Base-by-base conservation (phyloP, 2,797 vertebrate species). In the Ctenochaetus hawaiiensis region DNA sequence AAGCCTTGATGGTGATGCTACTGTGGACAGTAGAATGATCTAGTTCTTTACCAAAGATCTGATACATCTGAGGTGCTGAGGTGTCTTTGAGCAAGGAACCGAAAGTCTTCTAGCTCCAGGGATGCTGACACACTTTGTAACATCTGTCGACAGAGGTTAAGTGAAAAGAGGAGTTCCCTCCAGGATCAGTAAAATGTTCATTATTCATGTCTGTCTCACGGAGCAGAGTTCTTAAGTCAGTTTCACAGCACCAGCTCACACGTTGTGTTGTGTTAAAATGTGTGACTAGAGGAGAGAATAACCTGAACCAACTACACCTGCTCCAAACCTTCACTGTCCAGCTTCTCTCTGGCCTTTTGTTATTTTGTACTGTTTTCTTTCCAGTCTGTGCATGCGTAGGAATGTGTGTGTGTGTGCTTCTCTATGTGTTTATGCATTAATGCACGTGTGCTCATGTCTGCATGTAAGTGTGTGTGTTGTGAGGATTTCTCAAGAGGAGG, bases 401-500 rank as follows among this genome's bases (percentile, higher is more conserved):
- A 66, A 68, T 63, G 34, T n/a, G n/a, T n/a, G n/a, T n/a, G 26
- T 30, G 26, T 30, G 26, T 30, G 26, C 26, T 30, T 30, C 26
- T 30, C 26, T 30, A 30, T 30, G 26, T 30, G 26, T 30, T 30
- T 30, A 30, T 30, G 26, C 17, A 17, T 53, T 53, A 20, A 60
- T 56, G 18, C 57, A 43, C 52, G 43, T 48, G 45, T 75, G 56
- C 41, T 57, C 34, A 58, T 73, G 49, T 77, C 26, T 71, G 57
- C 43, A 57, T 66, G 51, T 54, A 43, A 54, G 57, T 67, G 59
- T 58, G 67, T 68, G 60, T 67, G 56, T 58, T 83, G 16, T 30
- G 23, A 30, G 16, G 49, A 69, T 75, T 77, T 83, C 74, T 74
- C 53, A 60, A 67, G 60, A 62, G 67, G 85, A 84, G 54, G 52